A percentile compares a stretch with the other conserved stretches of the same genome.
Evolutionary conservation across 1,140 invertebrate species (phyloP).

Genomic region (Anagrus nilaparvatae): DNA sequence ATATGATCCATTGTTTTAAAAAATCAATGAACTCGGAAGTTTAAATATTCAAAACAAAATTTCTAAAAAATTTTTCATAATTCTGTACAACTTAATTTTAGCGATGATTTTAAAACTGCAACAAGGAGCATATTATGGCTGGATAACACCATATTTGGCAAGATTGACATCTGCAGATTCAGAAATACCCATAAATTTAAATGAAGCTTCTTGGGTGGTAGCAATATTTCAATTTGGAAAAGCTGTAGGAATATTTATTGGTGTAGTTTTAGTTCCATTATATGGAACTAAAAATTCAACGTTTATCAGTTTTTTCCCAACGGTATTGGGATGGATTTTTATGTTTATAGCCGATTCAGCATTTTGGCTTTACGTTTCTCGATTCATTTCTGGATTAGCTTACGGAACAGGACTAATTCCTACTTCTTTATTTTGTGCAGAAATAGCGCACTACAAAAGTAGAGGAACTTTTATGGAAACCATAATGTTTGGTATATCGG

Average conservation of each 20-base stretch:
- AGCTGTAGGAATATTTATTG: constrained; percentile 30
- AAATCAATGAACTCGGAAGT: too few relatives aligned
- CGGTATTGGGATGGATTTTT: constrained; percentile 50
- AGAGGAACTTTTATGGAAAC: too few relatives aligned
- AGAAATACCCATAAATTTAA: constrained; percentile 41
- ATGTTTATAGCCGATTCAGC: constrained; percentile 35
- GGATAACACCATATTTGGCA: constrained; percentile 50
- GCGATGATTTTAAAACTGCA: too few relatives aligned
- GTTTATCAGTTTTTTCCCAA: constrained; percentile 47
- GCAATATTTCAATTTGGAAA: constrained; percentile 43
- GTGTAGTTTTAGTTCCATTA: constrained; percentile 32
- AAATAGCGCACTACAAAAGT: too few relatives aligned
- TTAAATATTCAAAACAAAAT: too few relatives aligned
- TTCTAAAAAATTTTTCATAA: too few relatives aligned
- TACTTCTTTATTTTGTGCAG: too few relatives aligned
- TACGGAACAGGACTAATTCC: too few relatives aligned
- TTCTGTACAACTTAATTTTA: too few relatives aligned
- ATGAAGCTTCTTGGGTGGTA: constrained; percentile 55
- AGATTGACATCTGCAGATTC: constrained; percentile 38
- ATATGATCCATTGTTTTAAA: too few relatives aligned
- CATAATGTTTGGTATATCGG: too few relatives aligned
- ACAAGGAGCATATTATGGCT: too few relatives aligned
- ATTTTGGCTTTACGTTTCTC: constrained; percentile 42
- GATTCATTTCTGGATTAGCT: constrained; percentile 50
- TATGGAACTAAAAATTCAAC: constrained; percentile 57